Evolutionary conservation across 2,113 vertebrate genomes (phyloP), one percentile per base, ranked within the genome.

Genomic region (Menura novaehollandiae): DNA sequence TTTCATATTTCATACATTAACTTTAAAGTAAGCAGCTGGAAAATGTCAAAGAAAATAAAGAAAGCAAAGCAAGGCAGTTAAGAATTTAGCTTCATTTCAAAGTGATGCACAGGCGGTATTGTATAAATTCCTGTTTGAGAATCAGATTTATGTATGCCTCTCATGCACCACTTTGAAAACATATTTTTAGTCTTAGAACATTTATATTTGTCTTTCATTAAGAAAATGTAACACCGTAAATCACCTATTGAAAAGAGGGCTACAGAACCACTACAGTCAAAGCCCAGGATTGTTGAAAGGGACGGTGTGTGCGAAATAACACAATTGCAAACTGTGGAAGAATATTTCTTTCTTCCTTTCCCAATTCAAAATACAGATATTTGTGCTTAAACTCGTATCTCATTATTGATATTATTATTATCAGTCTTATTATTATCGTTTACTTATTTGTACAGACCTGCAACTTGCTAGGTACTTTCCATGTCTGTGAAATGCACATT

Each of bases 21-120:
- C 51, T 96, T 95, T 91, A 90, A 95, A 89, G 35, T 35, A 83
- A 95, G 24, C 53, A 62, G 46, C 60, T 78, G 74, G 89, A 92
- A 93, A 95, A 95, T 72, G 71, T 84, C 80, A 94, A 89, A 94
- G 68, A 78, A 93, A 93, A 95, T 88, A 93, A 95, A 89, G 53
- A n/a, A 66, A 30, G 30, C 27, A 91, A 92, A 89, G 64, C 81
- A 84, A 94, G 58, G 33, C 85, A 85, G 51, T 89, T 90, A 88
- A 95, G 82, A 74, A 74, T 62, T 75, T 86, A 56, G 13, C 15
- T 85, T 96, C 67, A 62, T 81, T 93, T 86, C 83, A 94, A 92
- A 74, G 46, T 69, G 43, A 33, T 78, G 8, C 74, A 92, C 92
- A 62, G 28, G 43, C 74, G 64, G 49, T 83, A 53, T 43, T 30